These are phyloP conservation scores for Pseudeuparius sepicola DNA, from an alignment of 2,888 invertebrate genomes.

Conservation along the genomic window DNA sequence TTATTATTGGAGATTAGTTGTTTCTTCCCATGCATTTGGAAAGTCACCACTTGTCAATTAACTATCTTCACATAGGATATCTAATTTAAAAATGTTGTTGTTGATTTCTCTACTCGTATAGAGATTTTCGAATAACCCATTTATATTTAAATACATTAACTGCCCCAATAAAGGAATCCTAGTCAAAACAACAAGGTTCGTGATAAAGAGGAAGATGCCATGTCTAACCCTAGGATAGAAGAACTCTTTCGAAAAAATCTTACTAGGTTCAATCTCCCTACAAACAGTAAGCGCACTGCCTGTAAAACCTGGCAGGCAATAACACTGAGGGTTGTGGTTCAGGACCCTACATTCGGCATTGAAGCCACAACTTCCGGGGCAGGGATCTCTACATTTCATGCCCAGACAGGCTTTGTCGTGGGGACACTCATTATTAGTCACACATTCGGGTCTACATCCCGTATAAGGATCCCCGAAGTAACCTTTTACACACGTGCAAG, in stretches of 20 bases:
- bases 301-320: constrained; percentile 60
- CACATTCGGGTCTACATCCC: constrained; percentile 73
- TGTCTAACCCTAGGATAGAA: no score
- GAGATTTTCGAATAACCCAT: no score
- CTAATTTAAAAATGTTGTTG: no score
- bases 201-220: no score
- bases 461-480: constrained; percentile 70
- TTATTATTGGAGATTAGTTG: no score
- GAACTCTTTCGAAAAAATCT: constrained; percentile 20
- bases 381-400: constrained; percentile 71
- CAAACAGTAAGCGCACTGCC: constrained; percentile 65
- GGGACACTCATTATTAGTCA: constrained; percentile 66
- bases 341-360: constrained; percentile 66
- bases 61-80: no score
- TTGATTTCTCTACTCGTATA: no score
- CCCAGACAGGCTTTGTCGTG: constrained; percentile 62
- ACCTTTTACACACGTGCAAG: constrained; percentile 63
- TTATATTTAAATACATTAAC: no score
- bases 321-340: constrained; percentile 69
- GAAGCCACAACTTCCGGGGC: constrained; percentile 66
- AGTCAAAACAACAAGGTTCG: no score
- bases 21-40: no score
- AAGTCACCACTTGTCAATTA: no score
- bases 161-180: no score
- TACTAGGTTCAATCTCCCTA: constrained; percentile 33